These are phyloP conservation scores for Caprella mutica DNA, from an alignment of 2,888 invertebrate species.

Conservation along the genomic window DNA sequence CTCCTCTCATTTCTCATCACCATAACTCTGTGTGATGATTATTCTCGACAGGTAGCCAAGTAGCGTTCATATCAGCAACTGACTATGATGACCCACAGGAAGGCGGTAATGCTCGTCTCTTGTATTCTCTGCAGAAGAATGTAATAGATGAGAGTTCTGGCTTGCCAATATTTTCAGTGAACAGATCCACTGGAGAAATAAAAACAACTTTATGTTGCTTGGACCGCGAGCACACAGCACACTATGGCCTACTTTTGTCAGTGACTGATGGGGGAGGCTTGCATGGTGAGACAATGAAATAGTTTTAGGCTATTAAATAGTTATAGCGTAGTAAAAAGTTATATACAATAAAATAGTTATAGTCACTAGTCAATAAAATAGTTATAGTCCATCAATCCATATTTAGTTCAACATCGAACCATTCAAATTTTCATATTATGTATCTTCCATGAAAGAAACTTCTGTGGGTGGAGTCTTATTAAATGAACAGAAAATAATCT, in stretches of 20 bases:
- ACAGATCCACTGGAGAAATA: conserved; percentile 41
- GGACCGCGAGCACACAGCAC: conserved; percentile 39
- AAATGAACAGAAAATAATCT: too few species aligned
- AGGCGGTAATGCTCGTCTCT: conserved; percentile 45
- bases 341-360: too few species aligned
- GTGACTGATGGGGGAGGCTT: conserved; percentile 39
- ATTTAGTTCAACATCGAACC: too few species aligned
- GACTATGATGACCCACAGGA: conserved; percentile 44
- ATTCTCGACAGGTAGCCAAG: conserved; percentile 45
- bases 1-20: too few species aligned
- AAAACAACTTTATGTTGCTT: conserved; percentile 39
- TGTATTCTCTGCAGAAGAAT: conserved; percentile 42
- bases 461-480: too few species aligned
- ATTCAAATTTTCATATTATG: too few species aligned
- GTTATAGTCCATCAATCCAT: too few species aligned
- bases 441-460: too few species aligned
- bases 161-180: conserved; percentile 42
- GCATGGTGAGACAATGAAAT: conserved; percentile 36
- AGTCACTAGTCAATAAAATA: too few species aligned
- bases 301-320: too few species aligned
- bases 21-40: too few species aligned
- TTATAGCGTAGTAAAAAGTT: too few species aligned
- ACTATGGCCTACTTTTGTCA: conserved; percentile 39
- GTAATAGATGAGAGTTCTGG: conserved; percentile 40
- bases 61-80: conserved; percentile 43